Conservation (phyloP, 2,888 invertebrate species). For the Sinhomidia bicolor region DNA sequence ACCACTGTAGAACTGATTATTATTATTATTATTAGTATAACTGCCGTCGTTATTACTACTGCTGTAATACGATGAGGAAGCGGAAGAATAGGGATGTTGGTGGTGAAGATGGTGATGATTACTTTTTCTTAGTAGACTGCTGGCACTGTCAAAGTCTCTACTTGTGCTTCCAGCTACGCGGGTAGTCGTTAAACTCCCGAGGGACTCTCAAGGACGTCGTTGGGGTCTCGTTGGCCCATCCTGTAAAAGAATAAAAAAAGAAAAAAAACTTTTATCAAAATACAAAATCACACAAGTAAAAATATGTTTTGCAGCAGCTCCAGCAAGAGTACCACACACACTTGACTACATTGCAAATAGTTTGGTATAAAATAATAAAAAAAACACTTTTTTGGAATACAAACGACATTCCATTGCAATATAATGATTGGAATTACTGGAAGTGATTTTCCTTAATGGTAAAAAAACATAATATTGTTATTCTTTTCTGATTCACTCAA, state of each 20-base stretch:
- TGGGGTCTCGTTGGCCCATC: conserved; percentile 66
- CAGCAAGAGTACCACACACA: not conserved
- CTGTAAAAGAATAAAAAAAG: conserved; percentile 3
- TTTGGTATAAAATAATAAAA: not conserved
- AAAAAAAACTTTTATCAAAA: not conserved
- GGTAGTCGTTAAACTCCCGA: conserved; percentile 25
- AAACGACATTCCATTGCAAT: no score
- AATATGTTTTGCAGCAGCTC: not conserved
- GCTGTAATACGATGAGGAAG: not conserved
- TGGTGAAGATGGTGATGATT: conserved; percentile 26
- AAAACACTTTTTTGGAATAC: no score
- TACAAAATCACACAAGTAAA: not conserved
- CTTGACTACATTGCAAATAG: not conserved
- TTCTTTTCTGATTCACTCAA: no score
- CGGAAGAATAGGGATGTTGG: not conserved
- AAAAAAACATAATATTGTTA: no score
- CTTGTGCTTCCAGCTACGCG: conserved; percentile 35
- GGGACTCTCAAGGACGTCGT: conserved; percentile 68
- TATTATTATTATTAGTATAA: conserved; percentile 34
- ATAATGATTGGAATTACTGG: no score
- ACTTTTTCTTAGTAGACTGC: conserved; percentile 1
- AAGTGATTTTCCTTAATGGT: no score
- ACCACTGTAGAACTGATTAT: not conserved
- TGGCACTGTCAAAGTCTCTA: conserved; percentile 16
- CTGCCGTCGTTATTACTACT: conserved; percentile 2